Evolutionary conservation across 2,113 vertebrate genomes (phyloP).

Genomic region (Pardalotus punctatus): DNA sequence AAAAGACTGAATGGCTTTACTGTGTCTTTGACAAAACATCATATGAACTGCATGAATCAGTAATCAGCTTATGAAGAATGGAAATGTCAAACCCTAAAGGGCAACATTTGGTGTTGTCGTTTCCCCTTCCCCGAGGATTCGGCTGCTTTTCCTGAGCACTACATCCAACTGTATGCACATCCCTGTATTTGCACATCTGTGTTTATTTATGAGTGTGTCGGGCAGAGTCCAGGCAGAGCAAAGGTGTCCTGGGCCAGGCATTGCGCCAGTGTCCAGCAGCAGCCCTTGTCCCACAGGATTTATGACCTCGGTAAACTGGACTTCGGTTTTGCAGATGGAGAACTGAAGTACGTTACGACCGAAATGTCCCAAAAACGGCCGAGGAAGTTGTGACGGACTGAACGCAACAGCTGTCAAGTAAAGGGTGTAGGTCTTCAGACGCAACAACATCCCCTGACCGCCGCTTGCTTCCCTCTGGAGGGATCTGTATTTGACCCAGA

Average conservation of each 20-base stretch:
- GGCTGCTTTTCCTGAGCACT: background rate
- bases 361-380: accelerated
- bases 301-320: background rate
- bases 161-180: accelerated
- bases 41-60: background rate
- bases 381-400: background rate
- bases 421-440: background rate
- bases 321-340: background rate
- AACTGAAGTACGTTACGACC: accelerated
- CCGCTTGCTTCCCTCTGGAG: background rate
- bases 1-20: background rate
- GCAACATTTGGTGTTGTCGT: background rate
- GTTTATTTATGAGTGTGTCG: background rate
- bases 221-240: constrained; percentile 8
- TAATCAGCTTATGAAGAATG: constrained; percentile 18
- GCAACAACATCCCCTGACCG: background rate
- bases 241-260: background rate
- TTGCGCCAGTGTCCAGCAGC: background rate
- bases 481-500: background rate
- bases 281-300: background rate
- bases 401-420: accelerated
- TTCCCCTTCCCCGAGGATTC: background rate
- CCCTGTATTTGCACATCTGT: background rate
- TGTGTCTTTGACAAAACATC: constrained; percentile 10
- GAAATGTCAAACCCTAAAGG: constrained; percentile 26